Evolutionary conservation across 2,888 invertebrate genomes (phyloP).

Genomic region (Scaptomyza tumidula): DNA sequence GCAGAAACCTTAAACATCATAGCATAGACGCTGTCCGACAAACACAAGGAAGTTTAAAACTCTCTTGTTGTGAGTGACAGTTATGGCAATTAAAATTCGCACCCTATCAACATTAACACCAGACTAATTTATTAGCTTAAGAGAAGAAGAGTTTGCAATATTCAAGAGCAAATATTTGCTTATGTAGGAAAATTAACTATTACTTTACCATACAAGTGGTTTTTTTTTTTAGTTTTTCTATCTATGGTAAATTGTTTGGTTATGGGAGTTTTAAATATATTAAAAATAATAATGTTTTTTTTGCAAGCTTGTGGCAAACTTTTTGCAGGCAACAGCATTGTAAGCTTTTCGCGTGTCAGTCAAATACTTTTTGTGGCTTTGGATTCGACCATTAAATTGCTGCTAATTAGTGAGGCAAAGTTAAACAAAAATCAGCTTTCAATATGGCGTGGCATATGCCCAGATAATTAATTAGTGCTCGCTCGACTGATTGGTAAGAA

Average conservation of each 20-base stretch:
- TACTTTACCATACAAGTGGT: too few relatives aligned
- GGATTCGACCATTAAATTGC: constrained; percentile 40
- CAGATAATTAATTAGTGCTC: constrained; percentile 68
- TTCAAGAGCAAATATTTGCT: neutral
- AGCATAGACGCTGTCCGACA: too few relatives aligned
- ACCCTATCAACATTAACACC: neutral
- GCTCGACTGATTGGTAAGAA: constrained; percentile 62
- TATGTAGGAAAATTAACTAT: neutral
- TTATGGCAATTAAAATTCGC: neutral
- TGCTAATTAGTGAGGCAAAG: constrained; percentile 62
- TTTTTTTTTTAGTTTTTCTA: too few relatives aligned
- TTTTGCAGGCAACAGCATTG: neutral
- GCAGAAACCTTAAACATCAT: neutral
- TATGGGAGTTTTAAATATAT: too few relatives aligned
- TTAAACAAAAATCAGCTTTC: constrained; percentile 63
- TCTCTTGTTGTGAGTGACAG: neutral
- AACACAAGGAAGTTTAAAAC: neutral
- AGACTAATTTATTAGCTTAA: neutral
- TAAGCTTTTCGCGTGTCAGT: constrained; percentile 14
- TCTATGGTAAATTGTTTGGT: too few relatives aligned
- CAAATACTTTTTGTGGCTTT: constrained; percentile 3
- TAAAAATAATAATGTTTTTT: neutral
- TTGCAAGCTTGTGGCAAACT: constrained; percentile 2
- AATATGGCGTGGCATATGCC: constrained; percentile 62
- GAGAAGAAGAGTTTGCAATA: neutral